Percentiles rank a stretch among this genome's conserved stretches.
Conservation (phyloP, 2,113 vertebrate species). For the Ibidorhyncha struthersii region DNA sequence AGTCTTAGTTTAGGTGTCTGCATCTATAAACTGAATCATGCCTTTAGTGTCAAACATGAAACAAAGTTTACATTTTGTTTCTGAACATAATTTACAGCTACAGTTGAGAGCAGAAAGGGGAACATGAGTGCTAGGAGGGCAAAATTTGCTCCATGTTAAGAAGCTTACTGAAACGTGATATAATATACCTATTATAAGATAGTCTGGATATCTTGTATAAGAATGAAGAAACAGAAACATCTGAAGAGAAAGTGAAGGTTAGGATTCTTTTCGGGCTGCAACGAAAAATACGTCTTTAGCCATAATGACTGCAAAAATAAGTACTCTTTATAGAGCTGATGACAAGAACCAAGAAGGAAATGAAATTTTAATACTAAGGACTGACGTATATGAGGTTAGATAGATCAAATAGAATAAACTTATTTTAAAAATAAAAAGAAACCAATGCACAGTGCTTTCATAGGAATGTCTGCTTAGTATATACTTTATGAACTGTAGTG, state of each 20-base stretch:
- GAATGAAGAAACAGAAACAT: background rate
- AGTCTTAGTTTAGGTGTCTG: background rate
- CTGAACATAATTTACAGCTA: background rate
- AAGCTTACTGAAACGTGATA: background rate
- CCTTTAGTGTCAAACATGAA: background rate
- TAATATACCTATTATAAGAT: background rate
- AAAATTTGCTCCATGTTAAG: background rate
- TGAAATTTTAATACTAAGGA: background rate
- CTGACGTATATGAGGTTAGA: background rate
- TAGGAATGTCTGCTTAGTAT: background rate
- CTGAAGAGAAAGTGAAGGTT: background rate
- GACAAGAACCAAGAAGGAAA: background rate
- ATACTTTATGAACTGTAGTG: background rate
- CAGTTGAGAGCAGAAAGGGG: background rate
- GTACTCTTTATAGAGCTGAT: background rate
- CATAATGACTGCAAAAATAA: background rate
- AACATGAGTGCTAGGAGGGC: background rate
- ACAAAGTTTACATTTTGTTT: background rate
- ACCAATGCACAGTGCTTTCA: background rate
- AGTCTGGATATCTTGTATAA: background rate
- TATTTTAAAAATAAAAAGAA: background rate
- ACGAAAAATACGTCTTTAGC: background rate
- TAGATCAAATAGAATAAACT: background rate
- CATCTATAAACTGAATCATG: background rate
- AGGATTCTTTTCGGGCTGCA: background rate